phyloP scores from a whole-genome alignment of 2,888 invertebrate genomes.

The Drosophila prostipennis region DNA sequence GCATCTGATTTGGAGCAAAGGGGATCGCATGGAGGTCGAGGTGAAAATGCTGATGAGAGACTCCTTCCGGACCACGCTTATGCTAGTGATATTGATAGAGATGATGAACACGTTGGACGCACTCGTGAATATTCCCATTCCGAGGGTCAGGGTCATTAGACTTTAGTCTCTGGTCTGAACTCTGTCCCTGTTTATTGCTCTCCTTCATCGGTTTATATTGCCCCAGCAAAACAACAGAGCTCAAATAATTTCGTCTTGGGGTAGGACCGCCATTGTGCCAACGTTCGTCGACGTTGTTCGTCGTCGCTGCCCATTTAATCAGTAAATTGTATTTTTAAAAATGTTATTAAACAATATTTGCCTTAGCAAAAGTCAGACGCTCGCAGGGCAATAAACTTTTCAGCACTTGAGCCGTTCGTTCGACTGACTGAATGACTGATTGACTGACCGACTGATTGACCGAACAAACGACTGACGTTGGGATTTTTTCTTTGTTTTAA shows the following conservation, averaged over 20 bases:
- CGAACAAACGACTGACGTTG: conserved; percentile 10
- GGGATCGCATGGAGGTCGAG: background rate
- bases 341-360: conserved; percentile 79
- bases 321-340: conserved; percentile 78
- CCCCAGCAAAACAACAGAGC: conserved; percentile 41
- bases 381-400: conserved; percentile 76
- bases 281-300: conserved; percentile 26
- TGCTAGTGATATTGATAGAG: conserved; percentile 27
- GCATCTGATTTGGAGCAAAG: conserved; percentile 30
- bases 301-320: conserved; percentile 60
- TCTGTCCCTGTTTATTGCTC: background rate
- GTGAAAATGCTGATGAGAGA: background rate
- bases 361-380: conserved; percentile 71
- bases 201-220: conserved; percentile 12
- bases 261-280: conserved; percentile 60
- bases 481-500: conserved; percentile 46
- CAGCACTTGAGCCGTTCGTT: conserved; percentile 56
- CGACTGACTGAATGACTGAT: conserved; percentile 22
- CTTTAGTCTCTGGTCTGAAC: conserved; percentile 3
- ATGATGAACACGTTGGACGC: conserved; percentile 10
- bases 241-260: conserved; percentile 59
- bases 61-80: conserved; percentile 8
- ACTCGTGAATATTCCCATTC: conserved; percentile 1
- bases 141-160: background rate
- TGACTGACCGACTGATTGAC: conserved; percentile 18